Evolutionary conservation across 2,797 vertebrate genomes (phyloP).

Genomic region (Tachyglossus aculeatus): DNA sequence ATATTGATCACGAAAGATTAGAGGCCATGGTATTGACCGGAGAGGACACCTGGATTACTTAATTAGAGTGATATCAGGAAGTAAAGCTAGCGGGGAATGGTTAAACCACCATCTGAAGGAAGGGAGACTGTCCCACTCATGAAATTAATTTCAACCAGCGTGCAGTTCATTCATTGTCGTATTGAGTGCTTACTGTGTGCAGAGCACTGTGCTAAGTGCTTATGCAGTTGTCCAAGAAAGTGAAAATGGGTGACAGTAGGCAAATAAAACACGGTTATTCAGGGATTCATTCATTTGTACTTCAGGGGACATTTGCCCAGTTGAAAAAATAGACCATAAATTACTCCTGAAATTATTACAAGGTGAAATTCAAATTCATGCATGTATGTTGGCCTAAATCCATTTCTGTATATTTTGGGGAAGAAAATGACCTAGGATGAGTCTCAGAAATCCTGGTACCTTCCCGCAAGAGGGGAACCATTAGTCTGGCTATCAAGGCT

Average conservation of each 20-base stretch:
- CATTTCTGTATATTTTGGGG: not conserved
- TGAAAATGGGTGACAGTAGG: not conserved
- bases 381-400: not conserved
- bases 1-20: slow-evolving; percentile 20
- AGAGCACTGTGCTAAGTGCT: too few relatives aligned
- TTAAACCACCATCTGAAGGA: not conserved
- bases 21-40: not conserved
- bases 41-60: slow-evolving; percentile 14
- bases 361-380: slow-evolving; percentile 1
- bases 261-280: too few relatives aligned
- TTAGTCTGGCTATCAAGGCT: not conserved
- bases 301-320: not conserved
- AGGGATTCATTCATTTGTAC: too few relatives aligned
- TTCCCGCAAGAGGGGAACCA: not conserved
- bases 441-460: not conserved
- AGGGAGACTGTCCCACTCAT: not conserved
- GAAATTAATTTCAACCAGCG: slow-evolving; percentile 23
- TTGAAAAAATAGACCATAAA: not conserved
- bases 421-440: not conserved
- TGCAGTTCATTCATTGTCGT: too few relatives aligned
- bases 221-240: too few relatives aligned
- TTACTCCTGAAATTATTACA: not conserved
- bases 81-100: slow-evolving; percentile 7
- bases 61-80: slow-evolving; percentile 35
- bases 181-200: too few relatives aligned